Evolutionary conservation across 2,797 vertebrate genomes (phyloP).

Genomic region (Pristis pectinata): DNA sequence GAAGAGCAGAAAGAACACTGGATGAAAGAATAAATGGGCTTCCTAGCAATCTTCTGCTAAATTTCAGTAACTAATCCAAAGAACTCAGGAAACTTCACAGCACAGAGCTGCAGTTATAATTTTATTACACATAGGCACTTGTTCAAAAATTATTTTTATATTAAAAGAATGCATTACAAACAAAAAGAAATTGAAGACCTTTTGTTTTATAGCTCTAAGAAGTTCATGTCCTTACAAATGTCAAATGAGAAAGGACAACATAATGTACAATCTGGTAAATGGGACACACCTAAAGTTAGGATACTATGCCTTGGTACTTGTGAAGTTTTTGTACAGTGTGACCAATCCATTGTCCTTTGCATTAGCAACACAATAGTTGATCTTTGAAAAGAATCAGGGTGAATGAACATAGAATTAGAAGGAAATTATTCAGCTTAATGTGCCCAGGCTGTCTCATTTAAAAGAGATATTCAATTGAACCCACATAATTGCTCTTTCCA

Average conservation of each 20-base stretch:
- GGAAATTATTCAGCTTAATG: background rate
- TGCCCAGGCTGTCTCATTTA: too few relatives aligned
- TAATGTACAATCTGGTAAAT: background rate
- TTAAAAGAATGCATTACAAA: background rate
- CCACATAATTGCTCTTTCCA: too few relatives aligned
- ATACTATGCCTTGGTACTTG: background rate
- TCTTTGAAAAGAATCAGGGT: background rate
- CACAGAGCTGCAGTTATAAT: background rate
- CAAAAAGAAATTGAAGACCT: background rate
- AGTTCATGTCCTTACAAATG: background rate
- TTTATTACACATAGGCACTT: background rate
- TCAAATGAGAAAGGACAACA: background rate
- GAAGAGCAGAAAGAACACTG: background rate
- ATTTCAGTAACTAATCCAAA: background rate
- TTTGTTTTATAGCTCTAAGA: background rate
- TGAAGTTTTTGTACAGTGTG: background rate
- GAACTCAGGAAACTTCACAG: background rate
- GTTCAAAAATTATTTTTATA: background rate
- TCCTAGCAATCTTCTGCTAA: background rate
- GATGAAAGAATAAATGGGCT: background rate
- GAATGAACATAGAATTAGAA: background rate
- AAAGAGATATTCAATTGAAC: background rate
- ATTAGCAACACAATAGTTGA: background rate
- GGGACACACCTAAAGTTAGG: background rate
- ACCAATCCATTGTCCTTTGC: background rate